Evolutionary conservation across 1,140 invertebrate species (phyloP).

Genomic region (Chironomus tepperi): DNA sequence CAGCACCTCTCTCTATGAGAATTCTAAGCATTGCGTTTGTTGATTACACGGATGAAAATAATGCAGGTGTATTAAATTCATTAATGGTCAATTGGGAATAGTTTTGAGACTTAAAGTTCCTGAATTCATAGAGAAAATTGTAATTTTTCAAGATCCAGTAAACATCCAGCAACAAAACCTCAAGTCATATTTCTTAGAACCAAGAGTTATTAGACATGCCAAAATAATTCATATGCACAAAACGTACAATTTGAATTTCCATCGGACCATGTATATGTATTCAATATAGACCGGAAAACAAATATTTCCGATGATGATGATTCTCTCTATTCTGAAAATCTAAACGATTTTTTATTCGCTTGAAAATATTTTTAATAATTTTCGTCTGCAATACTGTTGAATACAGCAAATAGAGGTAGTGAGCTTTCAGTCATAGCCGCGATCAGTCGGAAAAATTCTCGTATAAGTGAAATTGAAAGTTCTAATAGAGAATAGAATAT

Average conservation of each 20-base stretch:
- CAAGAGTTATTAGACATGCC: too few species aligned
- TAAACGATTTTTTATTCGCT: neutral
- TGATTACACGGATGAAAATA: too few species aligned
- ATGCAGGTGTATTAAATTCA: too few species aligned
- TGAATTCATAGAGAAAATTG: too few species aligned
- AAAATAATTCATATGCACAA: too few species aligned
- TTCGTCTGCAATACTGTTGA: neutral
- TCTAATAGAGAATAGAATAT: neutral
- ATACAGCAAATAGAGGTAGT: neutral
- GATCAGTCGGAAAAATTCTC: neutral
- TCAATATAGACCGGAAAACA: slow-evolving; percentile 6
- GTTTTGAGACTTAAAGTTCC: too few species aligned
- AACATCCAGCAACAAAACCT: too few species aligned
- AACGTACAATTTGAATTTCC: neutral
- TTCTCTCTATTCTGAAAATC: neutral
- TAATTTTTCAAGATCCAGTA: too few species aligned
- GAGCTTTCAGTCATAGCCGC: neutral
- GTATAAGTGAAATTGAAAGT: neutral
- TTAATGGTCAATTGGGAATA: too few species aligned
- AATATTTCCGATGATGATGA: slow-evolving; percentile 13
- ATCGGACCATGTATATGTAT: neutral
- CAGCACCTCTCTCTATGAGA: too few species aligned
- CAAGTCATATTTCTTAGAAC: too few species aligned
- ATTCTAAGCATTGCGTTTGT: too few species aligned
- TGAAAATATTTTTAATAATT: slow-evolving; percentile 15